Evolutionary conservation across 2,888 invertebrate genomes (phyloP), one percentile per base, ranked within the genome.

Genomic region (Luffia ferchaultella): DNA sequence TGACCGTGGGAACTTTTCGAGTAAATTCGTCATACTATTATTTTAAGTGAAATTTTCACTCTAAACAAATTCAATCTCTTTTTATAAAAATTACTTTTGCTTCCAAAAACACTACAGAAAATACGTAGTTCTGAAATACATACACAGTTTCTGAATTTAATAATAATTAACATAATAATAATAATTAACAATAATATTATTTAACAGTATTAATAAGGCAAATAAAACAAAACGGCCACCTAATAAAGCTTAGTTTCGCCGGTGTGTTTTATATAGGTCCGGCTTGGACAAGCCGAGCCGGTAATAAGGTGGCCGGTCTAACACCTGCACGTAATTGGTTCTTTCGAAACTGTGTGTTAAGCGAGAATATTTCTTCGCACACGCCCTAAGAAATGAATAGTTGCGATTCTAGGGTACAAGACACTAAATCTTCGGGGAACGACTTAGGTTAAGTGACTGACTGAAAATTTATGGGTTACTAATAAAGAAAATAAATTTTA

Each of bases 301-400:
- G 57, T 55, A 60, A 65, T 62, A 64, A 60, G 60, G 64, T 45
- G 42, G 20, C 45, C 41, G 52, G 52, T 60, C 55, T 60, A 64
- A 65, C 72, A 71, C 66, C 68, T 70, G 68, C 64, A 64, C 61
- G 67, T 72, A 70, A 70, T 70, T 69, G 66, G 66, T 59, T 53
- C 54, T 56, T 58, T 60, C 51, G 51, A 40, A 42, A 47, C 45
- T 50, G 47, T 47, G 47, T 30, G 49, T 48, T 48, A 45, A 41
- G 51, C 46, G 45, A 48, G 48, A 45, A 17, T 47, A 48, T 51
- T 48, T 48, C 51, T 51, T 48, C 3, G 41, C n/a, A 42, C 30
- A 7, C 30, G 30, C 5, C 30, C 30, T 12, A 3, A 12, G 30
- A 12, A 12, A 30, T 30, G 30, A 30, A 7, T 30, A 30, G 30